Base-by-base conservation (phyloP, 2,888 invertebrate genomes). In the Coelopa pilipes region DNA sequence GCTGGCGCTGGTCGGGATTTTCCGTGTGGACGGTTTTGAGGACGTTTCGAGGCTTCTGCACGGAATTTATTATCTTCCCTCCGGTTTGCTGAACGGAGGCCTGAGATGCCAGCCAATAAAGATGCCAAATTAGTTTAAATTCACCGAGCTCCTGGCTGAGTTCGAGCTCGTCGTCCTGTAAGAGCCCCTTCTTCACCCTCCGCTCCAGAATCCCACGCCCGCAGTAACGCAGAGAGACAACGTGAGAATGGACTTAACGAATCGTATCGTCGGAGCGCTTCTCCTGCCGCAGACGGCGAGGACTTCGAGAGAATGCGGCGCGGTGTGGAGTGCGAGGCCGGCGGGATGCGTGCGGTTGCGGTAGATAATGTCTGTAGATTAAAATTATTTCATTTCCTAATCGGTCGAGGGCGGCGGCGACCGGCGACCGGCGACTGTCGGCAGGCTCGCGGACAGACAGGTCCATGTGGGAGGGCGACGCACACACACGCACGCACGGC, bases 311-410 rank as follows among this genome's bases (percentile, higher is more conserved):
- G 34, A n/a, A n/a, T n/a, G n/a, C n/a, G n/a, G n/a, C n/a, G n/a
- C n/a, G n/a, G n/a, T n/a, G n/a, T 47, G 57, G 19, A 60, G 60
- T 59, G 21, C 59, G 47, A 70, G 60, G 21, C 69, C 69, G n/a
- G 49, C 69, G 49, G 49, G 60, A 70, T 59, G 70, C 60, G 70
- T 60, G 47, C 59, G 24, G 71, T 75, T 78, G 76, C 63, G 76
- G 76, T 76, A 74, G 77, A 75, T 74, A 75, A 68, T 59, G 53
- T 72, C 77, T 73, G 74, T 74, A 77, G 77, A 77, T 79, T 75
- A 77, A 78, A 76, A 79, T 78, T 75, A 79, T 78, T 79, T 77
- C 78, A 78, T 78, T 79, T 80, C 78, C 80, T 80, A 78, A 79
- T 79, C 79, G 79, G 76, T 47, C 13, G 19, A 21, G 34, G 34